Base-by-base conservation (phyloP, 2,113 vertebrate species). In the Cyrtonyx montezumae region DNA sequence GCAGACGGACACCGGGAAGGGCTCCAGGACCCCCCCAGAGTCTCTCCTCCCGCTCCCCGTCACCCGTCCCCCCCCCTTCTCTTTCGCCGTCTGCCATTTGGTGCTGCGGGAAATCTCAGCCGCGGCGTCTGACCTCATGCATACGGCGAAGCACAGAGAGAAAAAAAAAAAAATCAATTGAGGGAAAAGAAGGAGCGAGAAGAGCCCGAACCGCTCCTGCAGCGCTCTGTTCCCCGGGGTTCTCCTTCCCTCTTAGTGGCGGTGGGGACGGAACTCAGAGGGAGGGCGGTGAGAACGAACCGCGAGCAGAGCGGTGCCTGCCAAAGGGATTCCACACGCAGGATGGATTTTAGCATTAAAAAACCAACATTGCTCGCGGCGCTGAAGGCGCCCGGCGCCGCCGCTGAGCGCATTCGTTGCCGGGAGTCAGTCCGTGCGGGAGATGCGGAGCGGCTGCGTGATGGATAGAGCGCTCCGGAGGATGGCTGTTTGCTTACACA, bases 391-490 rank as follows among this genome's bases (percentile, higher is more conserved):
- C 95, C 81, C 81, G 93, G 86, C 93, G 86, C 91, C 51, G 73
- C 43, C 95, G 67, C 92, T 61, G 77, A 94, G 84, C 82, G 71
- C 97, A 85, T 97, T 95, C 97, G 97, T 94, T 95, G 93, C 97
- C 76, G 95, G 95, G 94, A 96, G 96, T 96, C 94, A 97, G 61
- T 93, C 90, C 97, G 79, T 93, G 91, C 93, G 96, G 97, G 95
- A 95, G 90, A 97, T 95, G 96, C 95, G 97, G 97, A 96, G 93
- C 74, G 95, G 84, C 95, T 87, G 95, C 93, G 65, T 97, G 97
- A 98, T 98, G 97, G 97, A 97, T 97, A 96, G 96, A 94, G 94
- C 70, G 91, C 80, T 96, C 89, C 84, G n/a, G n/a, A n/a, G n/a
- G 22, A 84, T 91, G 79, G 94, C 92, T 75, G 81, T 53, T 97